Conservation (phyloP, 2,113 vertebrate species). For the Entomyzon cyanotis region DNA sequence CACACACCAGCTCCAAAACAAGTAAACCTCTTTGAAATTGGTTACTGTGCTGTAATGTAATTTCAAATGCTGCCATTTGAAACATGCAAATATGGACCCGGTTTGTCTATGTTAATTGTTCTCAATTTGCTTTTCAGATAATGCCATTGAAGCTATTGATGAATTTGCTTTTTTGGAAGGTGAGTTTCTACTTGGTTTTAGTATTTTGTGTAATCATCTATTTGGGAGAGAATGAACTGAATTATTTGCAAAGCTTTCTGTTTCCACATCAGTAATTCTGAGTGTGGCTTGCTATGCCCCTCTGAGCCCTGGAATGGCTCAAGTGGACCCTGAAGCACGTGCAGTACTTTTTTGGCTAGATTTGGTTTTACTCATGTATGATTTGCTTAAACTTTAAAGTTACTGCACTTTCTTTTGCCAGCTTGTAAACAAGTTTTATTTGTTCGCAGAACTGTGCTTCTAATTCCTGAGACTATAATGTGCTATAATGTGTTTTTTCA, state of each 20-base stretch:
- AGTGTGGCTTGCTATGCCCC: not conserved
- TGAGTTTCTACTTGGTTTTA: constrained; percentile 56
- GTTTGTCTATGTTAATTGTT: not conserved
- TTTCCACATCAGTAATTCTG: not conserved
- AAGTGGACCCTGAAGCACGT: accelerated
- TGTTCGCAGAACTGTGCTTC: not conserved
- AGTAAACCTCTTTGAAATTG: not conserved
- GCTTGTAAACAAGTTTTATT: not conserved
- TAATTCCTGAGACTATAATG: not conserved
- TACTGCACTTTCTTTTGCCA: not conserved
- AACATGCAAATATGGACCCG: accelerated
- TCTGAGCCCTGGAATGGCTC: not conserved
- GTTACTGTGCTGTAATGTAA: not conserved
- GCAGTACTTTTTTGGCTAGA: not conserved
- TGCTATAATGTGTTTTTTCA: not conserved
- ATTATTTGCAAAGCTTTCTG: not conserved
- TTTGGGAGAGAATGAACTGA: not conserved
- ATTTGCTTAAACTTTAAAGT: not conserved
- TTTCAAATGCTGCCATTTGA: not conserved
- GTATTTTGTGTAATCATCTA: not conserved
- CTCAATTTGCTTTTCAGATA: constrained; percentile 78
- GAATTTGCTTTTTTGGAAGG: constrained; percentile 98
- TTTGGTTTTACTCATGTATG: not conserved
- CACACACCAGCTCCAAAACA: not conserved
- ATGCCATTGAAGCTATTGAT: constrained; percentile 92